Base-by-base conservation (phyloP, 92 coral and sea anemone genomes). In the Muricea muricata region DNA sequence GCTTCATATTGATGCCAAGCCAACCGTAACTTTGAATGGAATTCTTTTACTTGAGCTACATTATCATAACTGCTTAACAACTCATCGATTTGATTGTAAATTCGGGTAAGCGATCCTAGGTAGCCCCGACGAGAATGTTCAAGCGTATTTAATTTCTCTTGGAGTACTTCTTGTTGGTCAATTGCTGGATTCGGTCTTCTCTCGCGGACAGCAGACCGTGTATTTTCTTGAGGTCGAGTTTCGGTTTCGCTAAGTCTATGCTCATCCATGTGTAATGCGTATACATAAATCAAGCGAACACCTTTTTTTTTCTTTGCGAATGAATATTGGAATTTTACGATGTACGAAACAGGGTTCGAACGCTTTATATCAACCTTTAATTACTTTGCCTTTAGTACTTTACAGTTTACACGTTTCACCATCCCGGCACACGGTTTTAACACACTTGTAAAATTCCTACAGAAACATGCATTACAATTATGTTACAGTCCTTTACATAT, bases 101-200 rank as follows among this genome's bases (percentile, higher is more conserved):
- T 32, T 15, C 47, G 46, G 46, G 75, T 69, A 15, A 69, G 46
- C 25, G 75, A n/a, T 8, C 21, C 46, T 14, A 69, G 48, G 24
- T 69, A 40, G 24, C 75, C 75, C 34, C 75, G 75, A 34, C 75
- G 34, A 10, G 68, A 25, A 60, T 60, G 21, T 18, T 55, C 65
- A 18, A 55, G 28, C 28, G 65, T 25, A 25, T 55, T 55, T 25
- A 55, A 55, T 55, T 18, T 55, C 28, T 55, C 65, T 55, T 55
- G 65, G 28, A 55, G 65, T 55, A 55, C 65, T 55, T 55, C 65
- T 18, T 55, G 28, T 55, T 55, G 65, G 28, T 55, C 65, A 18
- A 55, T 55, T 18, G 24, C 12, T 37, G 42, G 9, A 55, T 55
- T 55, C 28, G 65, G 65, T 25, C 21, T 55, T 55, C 65, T 55